phyloP scores from a whole-genome alignment of 2,888 invertebrate species.

The Papilio gigon region DNA sequence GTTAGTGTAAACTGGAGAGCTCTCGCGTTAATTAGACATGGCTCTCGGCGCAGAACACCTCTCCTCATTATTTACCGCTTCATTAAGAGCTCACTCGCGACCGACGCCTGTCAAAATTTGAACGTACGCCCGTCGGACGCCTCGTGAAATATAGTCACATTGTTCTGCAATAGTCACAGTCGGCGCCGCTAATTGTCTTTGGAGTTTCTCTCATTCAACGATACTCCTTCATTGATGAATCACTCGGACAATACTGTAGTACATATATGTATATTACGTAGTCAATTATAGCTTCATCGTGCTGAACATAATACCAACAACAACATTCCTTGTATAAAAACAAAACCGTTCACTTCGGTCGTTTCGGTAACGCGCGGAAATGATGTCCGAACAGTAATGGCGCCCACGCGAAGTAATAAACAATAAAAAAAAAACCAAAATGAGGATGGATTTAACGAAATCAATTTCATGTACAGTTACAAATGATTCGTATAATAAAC shows the following conservation, averaged over 20 bases:
- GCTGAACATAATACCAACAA: constrained; percentile 58
- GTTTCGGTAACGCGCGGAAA: constrained; percentile 73
- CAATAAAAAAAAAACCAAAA: constrained; percentile 71
- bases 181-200: constrained; percentile 76
- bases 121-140: constrained; percentile 64
- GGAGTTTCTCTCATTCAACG: constrained; percentile 58
- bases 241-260: constrained; percentile 62
- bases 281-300: constrained; percentile 53
- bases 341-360: constrained; percentile 57
- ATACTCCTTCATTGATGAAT: constrained; percentile 62
- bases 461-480: constrained; percentile 76
- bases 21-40: constrained; percentile 76
- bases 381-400: constrained; percentile 66
- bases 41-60: constrained; percentile 74
- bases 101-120: constrained; percentile 77
- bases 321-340: constrained; percentile 68
- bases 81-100: constrained; percentile 79
- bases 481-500: constrained; percentile 58
- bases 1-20: constrained; percentile 60
- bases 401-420: constrained; percentile 67
- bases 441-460: constrained; percentile 73
- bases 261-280: constrained; percentile 55
- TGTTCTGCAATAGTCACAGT: constrained; percentile 77
- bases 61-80: constrained; percentile 81
- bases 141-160: constrained; percentile 76